Percentiles rank a stretch among this genome's conserved stretches.
Evolutionary conservation across 2,113 vertebrate species (phyloP).

Genomic region (Romanogobio albipinnatus): DNA sequence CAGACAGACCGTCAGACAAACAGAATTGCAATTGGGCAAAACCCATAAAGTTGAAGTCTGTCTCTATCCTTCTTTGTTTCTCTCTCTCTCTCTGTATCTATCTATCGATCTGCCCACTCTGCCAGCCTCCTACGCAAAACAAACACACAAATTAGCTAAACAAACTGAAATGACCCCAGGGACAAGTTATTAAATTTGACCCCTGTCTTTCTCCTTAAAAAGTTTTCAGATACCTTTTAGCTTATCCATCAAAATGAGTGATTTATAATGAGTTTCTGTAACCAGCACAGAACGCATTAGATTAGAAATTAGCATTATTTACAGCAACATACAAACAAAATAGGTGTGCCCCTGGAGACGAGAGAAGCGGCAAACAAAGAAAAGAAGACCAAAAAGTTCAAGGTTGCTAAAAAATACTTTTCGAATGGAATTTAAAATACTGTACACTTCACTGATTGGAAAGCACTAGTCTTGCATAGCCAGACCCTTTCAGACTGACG

Average conservation of each 20-base stretch:
- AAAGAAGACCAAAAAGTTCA: not conserved
- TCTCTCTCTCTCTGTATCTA: not conserved
- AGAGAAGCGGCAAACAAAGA: not conserved
- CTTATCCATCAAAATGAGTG: not conserved
- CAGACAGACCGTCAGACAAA: not conserved
- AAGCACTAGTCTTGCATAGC: not conserved
- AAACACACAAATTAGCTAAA: conserved; percentile 26
- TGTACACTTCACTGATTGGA: not conserved
- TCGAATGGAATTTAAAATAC: not conserved
- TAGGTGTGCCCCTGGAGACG: not conserved
- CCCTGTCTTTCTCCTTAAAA: conserved; percentile 5
- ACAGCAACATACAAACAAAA: not conserved
- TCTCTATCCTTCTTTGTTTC: not conserved
- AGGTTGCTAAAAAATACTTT: not conserved
- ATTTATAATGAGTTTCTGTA: conserved; percentile 18
- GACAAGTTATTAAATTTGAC: conserved; percentile 37
- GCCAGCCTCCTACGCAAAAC: not conserved
- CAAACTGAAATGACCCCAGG: conserved; percentile 23
- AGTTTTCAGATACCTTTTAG: not conserved
- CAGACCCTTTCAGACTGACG: too few relatives aligned
- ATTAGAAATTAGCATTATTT: conserved; percentile 11
- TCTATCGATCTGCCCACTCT: conserved; percentile 3
- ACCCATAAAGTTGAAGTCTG: conserved; percentile 13
- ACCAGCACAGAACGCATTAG: not conserved
- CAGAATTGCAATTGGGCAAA: not conserved